Base-by-base conservation (phyloP, 2,888 invertebrate genomes). In the Ectemnius lituratus region DNA sequence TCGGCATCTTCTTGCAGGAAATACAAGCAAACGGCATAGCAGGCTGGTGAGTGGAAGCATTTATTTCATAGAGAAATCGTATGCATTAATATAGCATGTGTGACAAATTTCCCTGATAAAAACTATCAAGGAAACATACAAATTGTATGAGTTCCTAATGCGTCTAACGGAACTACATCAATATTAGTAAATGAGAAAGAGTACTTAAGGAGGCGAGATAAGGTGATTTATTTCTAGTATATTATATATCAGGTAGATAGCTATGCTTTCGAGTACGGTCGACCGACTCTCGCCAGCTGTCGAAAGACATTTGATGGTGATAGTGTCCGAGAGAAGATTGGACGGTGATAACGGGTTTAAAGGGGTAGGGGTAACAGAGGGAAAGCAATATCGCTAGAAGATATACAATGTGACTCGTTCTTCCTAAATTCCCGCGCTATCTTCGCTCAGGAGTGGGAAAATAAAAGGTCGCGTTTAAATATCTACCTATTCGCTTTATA, bases 1-100 rank as follows among this genome's bases (percentile, higher is more conserved):
- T 94, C 18, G 94, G 94, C 23, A 94, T 94, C 83, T 94, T 93
- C 88, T 92, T 94, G 13, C 94, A 94, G 88, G 94, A 94, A 84
- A 94, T 94, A 77, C 94, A 94, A 86, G 92, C 93, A 0, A 92
- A 92, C 78, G 94, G 94, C 57, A 93, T 94, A 58, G 94, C 94
- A 67, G 94, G 93, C 84, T 92, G 93, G 94, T 94, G 90, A 91
- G 93, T 89, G 28, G 6, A 65, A n/a, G 23, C 28, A 59, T 37
- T 11, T 37, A 6, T 37, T 37, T 11, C 11, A 37, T 8, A 37
- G 5, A 11, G 11, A 8, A 37, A 6, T 37, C 37, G 37, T 37
- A 4, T 0, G 5, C 37, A 6, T 37, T 11, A 37, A 6, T 6
- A 8, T 1, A 37, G 8, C 37, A 23, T 3, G 0, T 23, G 23